Base-by-base conservation (phyloP, 92 coral and sea anemone species). In the Umimayanthus kanabou region DNA sequence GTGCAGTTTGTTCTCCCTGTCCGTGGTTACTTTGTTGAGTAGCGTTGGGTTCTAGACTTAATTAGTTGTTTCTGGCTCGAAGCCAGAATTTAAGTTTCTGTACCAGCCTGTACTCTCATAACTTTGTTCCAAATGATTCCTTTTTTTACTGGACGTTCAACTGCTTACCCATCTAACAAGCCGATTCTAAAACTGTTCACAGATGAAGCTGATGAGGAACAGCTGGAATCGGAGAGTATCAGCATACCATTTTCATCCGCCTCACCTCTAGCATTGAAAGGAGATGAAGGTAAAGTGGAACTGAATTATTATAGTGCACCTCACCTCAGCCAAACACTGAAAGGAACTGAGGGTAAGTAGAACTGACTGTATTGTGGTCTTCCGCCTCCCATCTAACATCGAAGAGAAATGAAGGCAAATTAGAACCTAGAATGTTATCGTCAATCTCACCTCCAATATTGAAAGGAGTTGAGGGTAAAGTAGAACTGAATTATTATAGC, bases 201-300 rank as follows among this genome's bases (percentile, higher is more conserved):
- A 81, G 85, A 67, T 39, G 87, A 83, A 42, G 87, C 5, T 16
- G 77, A 83, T 9, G 87, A 83, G 26, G 67, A 83, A 6, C 87
- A 83, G 67, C 47, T 83, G n/a, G 87, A 83, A 57, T 83, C 87
- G 2, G 87, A 83, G 67, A 83, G 87, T 53, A 45, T 83, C 65
- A 67, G 77, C 28, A 42, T 83, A 18, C 87, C 87, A 45, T 67
- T 83, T 39, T 83, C 87, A 22, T 80, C 84, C 14, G 16, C 72
- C 43, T 43, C 87, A 2, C 87, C 79, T 42, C 57, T 72, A 53
- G 16, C 26, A 16, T 9, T 47, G 61, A 49, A 42, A 23, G 47
- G 74, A 45, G 78, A 70, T 40, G 58, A 70, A 83, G 87, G 37
- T 33, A 33, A 33, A 33, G 37, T 33, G 37, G 37, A 33, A 33